A percentile compares a stretch with the other conserved stretches of the same genome.
phyloP scores from a whole-genome alignment of 2,888 invertebrate species.

The Drosophila mercatorum region DNA sequence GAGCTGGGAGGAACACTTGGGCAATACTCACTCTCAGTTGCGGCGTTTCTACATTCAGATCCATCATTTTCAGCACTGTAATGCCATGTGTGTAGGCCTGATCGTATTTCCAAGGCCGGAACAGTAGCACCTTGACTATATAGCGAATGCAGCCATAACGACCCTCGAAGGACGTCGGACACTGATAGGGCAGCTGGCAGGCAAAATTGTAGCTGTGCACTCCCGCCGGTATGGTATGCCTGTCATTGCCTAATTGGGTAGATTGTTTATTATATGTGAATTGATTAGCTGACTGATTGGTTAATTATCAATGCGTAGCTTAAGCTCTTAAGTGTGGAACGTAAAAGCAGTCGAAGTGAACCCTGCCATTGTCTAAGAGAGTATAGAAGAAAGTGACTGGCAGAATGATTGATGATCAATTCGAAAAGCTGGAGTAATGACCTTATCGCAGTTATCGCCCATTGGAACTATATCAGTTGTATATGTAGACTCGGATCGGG shows the following conservation, averaged over 20 bases:
- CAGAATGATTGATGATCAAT: neutral
- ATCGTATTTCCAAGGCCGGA: constrained; percentile 94
- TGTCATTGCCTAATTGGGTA: constrained; percentile 40
- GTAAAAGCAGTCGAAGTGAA: neutral
- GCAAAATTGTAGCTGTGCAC: constrained; percentile 85
- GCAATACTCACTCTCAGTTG: constrained; percentile 60
- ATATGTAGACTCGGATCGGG: too few species aligned
- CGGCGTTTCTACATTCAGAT: constrained; percentile 88
- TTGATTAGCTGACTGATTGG: neutral
- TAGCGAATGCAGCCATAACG: constrained; percentile 91
- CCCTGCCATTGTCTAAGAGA: neutral
- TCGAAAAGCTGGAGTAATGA: neutral
- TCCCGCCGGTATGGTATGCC: constrained; percentile 81
- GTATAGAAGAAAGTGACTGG: neutral
- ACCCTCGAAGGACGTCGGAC: constrained; percentile 92
- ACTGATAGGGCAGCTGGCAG: constrained; percentile 85
- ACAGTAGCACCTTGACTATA: constrained; percentile 89
- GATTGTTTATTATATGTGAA: neutral
- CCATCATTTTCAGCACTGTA: constrained; percentile 91
- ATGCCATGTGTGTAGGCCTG: constrained; percentile 91
- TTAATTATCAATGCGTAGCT: neutral
- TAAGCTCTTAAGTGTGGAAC: neutral
- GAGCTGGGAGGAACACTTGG: neutral
- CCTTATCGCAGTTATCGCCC: neutral
- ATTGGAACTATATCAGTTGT: neutral